These are phyloP conservation scores for Bufotes viridis DNA, from an alignment of 2,797 vertebrate species.

Conservation along the genomic window DNA sequence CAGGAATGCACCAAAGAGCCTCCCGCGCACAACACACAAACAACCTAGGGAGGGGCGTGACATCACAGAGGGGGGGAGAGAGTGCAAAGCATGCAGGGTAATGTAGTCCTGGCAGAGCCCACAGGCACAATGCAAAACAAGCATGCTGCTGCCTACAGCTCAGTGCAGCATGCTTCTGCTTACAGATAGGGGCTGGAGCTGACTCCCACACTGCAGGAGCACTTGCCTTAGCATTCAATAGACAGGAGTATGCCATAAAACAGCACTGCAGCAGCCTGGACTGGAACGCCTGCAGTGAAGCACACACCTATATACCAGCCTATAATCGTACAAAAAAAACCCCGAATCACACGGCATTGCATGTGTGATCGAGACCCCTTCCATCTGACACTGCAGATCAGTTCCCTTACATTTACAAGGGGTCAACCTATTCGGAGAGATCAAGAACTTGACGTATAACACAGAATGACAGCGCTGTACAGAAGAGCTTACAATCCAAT, in stretches of 20 bases:
- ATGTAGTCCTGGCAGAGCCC: conserved; percentile 25
- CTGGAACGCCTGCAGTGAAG: not conserved
- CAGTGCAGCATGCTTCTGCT: conserved; percentile 34
- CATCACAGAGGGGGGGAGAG: not conserved
- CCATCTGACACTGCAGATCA: not conserved
- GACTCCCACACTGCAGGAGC: conserved; percentile 7
- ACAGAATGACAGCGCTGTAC: not conserved
- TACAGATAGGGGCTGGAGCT: not conserved
- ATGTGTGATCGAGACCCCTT: too few relatives aligned
- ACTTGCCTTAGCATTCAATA: not conserved
- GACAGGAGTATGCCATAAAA: not conserved
- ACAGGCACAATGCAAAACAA: conserved; percentile 56
- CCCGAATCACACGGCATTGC: too few relatives aligned
- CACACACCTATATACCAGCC: not conserved
- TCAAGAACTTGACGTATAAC: not conserved
- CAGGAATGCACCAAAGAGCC: conserved; percentile 39
- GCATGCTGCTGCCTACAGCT: conserved; percentile 20
- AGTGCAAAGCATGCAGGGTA: conserved; percentile 29
- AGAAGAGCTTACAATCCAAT: conserved; percentile 4
- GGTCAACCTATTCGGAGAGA: too few relatives aligned
- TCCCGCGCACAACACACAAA: conserved; percentile 59
- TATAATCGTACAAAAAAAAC: not conserved
- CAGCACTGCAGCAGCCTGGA: not conserved
- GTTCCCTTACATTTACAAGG: not conserved
- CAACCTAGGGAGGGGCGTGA: conserved; percentile 53